phyloP scores from a whole-genome alignment of 2,797 vertebrate genomes.

The Microhierax caerulescens region DNA sequence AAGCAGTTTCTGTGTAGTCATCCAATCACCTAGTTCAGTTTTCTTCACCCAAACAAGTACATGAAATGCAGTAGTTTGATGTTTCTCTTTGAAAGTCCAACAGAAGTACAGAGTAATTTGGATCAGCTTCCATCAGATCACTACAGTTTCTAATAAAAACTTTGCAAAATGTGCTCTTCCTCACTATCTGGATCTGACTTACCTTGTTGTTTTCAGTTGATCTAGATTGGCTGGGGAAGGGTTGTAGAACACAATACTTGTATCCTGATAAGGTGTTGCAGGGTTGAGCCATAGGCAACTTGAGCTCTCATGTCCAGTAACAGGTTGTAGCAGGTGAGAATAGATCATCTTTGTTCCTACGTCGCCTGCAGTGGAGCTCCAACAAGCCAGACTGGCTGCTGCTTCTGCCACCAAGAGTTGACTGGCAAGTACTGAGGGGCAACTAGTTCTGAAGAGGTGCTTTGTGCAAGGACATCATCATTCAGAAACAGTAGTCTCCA shows the following conservation, averaged over 20 bases:
- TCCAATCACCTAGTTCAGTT: constrained; percentile 16
- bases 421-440: neutral
- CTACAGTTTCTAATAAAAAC: constrained; percentile 30
- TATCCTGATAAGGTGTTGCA: neutral
- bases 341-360: neutral
- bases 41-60: constrained; percentile 5
- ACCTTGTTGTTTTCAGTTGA: neutral
- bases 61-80: neutral
- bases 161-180: neutral
- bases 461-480: neutral
- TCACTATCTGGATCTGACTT: neutral
- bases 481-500: neutral
- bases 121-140: neutral
- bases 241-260: neutral
- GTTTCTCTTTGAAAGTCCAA: neutral
- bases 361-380: neutral
- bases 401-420: neutral
- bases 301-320: neutral
- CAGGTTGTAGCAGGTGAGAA: neutral
- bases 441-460: neutral
- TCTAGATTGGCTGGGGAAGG: neutral
- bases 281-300: neutral
- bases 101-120: constrained; percentile 7
- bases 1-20: neutral
- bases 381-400: neutral